Evolutionary conservation across 1,140 invertebrate genomes (phyloP), one percentile per base, ranked within the genome.

Genomic region (Drosophila lowei): DNA sequence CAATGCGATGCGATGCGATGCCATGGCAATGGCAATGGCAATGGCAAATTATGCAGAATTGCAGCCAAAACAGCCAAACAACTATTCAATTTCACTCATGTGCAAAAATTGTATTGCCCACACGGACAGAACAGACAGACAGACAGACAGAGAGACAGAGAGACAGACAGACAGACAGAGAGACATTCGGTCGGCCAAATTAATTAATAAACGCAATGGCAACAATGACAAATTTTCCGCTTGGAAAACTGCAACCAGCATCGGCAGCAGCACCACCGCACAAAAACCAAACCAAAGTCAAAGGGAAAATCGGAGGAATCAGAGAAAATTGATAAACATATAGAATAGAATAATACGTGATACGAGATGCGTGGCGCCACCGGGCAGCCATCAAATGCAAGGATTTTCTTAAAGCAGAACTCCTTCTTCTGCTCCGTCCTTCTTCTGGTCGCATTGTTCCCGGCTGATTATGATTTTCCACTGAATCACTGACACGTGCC

Each of bases 171-270:
- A 49, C 11, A 52, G 41, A 50, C 38, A 60, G 53, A 60, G 28
- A 65, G 41, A 59, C 68, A 75, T 55, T 30, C 72, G 62, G 62
- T 60, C 73, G 62, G 70, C 74, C 83, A 88, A 88, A 88, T 88
- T 88, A 88, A 88, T 88, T 88, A 88, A 88, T 88, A 88, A 74
- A 88, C 83, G 78, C 72, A 79, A 65, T 57, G 53, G 65, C 83
- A 81, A 88, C 83, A 88, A 88, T 88, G 84, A 88, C 78, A 88
- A 74, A 88, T 83, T 88, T 88, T 88, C 64, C 84, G 78, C 83
- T 83, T 88, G 78, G 68, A 83, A 84, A 88, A 65, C 67, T 79
- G 42, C 68, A 85, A 63, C 61, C 77, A 60, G 44, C 18, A 57
- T 25, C 58, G 70, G 56, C 57, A 72, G 50, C 62, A 66, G 7